Conservation (phyloP, 2,888 invertebrate genomes). For the Meandrusa payeni region DNA sequence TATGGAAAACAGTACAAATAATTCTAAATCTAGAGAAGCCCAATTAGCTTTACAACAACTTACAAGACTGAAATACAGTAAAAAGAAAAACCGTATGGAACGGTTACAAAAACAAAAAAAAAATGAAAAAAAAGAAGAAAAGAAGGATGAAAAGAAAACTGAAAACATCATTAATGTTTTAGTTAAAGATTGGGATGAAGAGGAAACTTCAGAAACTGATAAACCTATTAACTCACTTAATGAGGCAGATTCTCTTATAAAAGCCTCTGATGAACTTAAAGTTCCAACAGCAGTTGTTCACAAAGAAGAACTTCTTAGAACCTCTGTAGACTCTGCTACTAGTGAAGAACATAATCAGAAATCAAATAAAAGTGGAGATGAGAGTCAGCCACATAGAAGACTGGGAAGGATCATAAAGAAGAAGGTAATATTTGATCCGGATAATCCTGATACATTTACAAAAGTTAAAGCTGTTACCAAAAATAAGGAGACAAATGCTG, state of each 20-base stretch:
- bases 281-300: conserved; percentile 35
- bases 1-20: conserved; percentile 26
- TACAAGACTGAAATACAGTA: conserved; percentile 45
- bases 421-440: conserved; percentile 88
- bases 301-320: conserved; percentile 38
- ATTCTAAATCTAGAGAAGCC: conserved; percentile 45
- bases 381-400: conserved; percentile 58
- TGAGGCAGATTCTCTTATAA: conserved; percentile 35
- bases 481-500: conserved; percentile 44
- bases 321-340: conserved; percentile 42
- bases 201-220: conserved; percentile 50
- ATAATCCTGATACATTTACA: conserved; percentile 78
- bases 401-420: conserved; percentile 83
- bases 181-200: conserved; percentile 78
- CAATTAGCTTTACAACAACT: conserved; percentile 64
- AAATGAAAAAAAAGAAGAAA: conserved; percentile 27
- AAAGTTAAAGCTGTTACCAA: conserved; percentile 55
- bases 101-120: conserved; percentile 28
- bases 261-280: conserved; percentile 34
- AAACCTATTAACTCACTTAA: conserved; percentile 34
- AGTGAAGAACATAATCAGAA: conserved; percentile 43
- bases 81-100: conserved; percentile 24
- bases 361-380: conserved; percentile 49
- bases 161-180: conserved; percentile 71
- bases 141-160: conserved; percentile 30